Conservation (phyloP, 1,140 invertebrate species). For the Bombus superbus region DNA sequence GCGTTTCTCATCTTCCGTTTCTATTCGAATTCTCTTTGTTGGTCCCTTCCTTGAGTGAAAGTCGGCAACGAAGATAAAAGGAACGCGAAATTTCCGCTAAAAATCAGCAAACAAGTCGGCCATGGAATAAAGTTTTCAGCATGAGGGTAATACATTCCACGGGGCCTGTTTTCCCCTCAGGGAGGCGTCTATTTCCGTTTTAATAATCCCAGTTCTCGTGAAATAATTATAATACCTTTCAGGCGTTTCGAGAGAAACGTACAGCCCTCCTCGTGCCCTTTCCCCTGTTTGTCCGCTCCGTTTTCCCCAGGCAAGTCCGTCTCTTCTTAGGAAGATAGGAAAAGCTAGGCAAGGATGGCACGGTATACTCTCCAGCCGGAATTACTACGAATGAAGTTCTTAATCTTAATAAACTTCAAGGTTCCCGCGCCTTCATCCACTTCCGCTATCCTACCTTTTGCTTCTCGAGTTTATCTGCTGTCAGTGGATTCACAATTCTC, state of each 20-base stretch:
- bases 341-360: conserved; percentile 42
- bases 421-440: conserved; percentile 55
- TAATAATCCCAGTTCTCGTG: conserved; percentile 62
- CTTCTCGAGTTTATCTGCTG: conserved; percentile 56
- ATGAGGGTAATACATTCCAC: conserved; percentile 23
- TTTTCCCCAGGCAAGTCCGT: not conserved
- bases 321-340: conserved; percentile 51
- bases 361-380: conserved; percentile 54
- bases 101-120: conserved; percentile 19
- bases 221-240: conserved; percentile 64
- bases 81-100: conserved; percentile 7
- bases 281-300: not conserved
- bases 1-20: conserved; percentile 31
- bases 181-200: conserved; percentile 53
- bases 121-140: conserved; percentile 25
- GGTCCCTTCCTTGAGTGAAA: no score
- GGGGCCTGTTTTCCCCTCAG: not conserved
- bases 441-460: conserved; percentile 26
- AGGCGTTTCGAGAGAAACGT: conserved; percentile 51
- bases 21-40: not conserved
- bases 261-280: not conserved
- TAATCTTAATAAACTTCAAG: conserved; percentile 80
- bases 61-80: conserved; percentile 5
- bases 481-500: conserved; percentile 66
- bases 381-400: conserved; percentile 78